Base-by-base conservation (phyloP, 2,113 vertebrate genomes). In the Gnathonemus echidnorhynchus region DNA sequence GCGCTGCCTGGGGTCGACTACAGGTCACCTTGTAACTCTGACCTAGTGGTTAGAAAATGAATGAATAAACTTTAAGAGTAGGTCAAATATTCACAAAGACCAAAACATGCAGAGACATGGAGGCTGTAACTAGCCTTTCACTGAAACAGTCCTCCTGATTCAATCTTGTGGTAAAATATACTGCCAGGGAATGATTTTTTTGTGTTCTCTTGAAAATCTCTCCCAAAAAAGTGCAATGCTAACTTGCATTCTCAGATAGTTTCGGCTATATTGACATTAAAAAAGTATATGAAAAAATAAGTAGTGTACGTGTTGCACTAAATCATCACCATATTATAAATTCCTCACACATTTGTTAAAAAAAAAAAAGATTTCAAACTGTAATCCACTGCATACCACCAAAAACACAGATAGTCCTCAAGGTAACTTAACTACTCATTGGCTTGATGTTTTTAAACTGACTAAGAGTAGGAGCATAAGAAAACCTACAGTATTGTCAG, bases 361-460 rank as follows among this genome's bases (percentile, higher is more conserved):
- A 39, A 77, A 35, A 39, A 39, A 19, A 77, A 70, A 17, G 66
- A 70, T 27, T 35, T 87, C 53, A 27, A 42, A 84, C 31, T 15
- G 39, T 90, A 91, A 92, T 90, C 90, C 90, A 90, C 11, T 15
- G 50, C 85, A 45, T 85, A 70, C 66, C n/a, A 19, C 10, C 86
- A 15, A 62, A 84, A 70, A 90, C 74, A 35, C 83, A 42, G 53
- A 42, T 84, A 52, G 48, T 83, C n/a, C 15, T n/a, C 46, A 13
- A 89, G n/a, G 21, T 66, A 77, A 88, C 52, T 42, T 17, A 45
- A 31, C 13, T 39, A n/a, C 2, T 45, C 21, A 58, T 70, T 86
- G 80, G 50, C 42, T 49, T 24, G 27, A 31, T 8, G 10, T 31
- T 74, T 35, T 17, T 17, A 74, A 74, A 35, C n/a, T 13, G 31